These are phyloP conservation scores for Elachura formosa DNA, from an alignment of 2,113 vertebrate species.

Conservation along the genomic window DNA sequence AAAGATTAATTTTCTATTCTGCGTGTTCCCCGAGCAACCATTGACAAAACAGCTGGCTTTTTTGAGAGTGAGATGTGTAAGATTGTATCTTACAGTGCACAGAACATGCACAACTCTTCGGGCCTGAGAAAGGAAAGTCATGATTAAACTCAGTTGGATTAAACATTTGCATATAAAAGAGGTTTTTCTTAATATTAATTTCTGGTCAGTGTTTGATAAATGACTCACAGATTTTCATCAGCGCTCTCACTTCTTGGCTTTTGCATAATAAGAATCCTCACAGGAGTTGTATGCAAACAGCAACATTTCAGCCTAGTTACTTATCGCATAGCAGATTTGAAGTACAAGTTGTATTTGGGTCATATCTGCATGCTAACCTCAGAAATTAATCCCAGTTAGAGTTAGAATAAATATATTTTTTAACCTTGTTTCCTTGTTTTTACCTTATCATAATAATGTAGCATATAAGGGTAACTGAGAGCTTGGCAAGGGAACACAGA, in stretches of 20 bases:
- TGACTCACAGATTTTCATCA: constrained; percentile 48
- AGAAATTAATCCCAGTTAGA: background rate
- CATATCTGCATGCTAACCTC: background rate
- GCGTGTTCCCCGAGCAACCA: background rate
- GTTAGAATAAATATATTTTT: background rate
- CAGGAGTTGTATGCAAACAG: constrained; percentile 13
- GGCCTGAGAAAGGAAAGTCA: background rate
- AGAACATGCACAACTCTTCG: background rate
- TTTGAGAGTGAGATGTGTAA: background rate
- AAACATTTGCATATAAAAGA: constrained; percentile 56
- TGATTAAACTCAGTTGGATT: constrained; percentile 35
- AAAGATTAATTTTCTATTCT: constrained; percentile 30
- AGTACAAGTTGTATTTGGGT: background rate
- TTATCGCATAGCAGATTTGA: background rate
- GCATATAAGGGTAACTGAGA: rapidly evolving
- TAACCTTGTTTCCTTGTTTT: background rate
- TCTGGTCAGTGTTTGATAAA: constrained; percentile 60
- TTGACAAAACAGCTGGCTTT: background rate
- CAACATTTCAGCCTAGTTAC: background rate
- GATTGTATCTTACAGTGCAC: background rate
- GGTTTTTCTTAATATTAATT: constrained; percentile 49
- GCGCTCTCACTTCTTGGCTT: constrained; percentile 15
- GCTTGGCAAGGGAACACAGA: background rate
- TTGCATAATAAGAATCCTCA: constrained; percentile 25
- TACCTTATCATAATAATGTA: background rate